These are phyloP conservation scores for Gallirallus australis DNA, from an alignment of 2,797 vertebrate species.

Conservation along the genomic window DNA sequence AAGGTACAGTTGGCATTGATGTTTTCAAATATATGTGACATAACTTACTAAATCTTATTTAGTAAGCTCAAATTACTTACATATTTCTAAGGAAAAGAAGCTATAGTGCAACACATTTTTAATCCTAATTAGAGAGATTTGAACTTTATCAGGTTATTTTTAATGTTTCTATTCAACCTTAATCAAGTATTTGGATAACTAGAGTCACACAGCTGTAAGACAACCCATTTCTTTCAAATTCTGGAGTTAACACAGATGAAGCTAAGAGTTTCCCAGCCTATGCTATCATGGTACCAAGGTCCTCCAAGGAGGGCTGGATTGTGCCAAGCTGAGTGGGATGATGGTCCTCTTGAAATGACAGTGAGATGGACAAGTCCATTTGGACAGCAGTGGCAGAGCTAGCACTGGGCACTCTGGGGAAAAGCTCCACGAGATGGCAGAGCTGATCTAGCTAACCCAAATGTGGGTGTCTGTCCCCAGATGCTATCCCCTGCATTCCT, in stretches of 20 bases:
- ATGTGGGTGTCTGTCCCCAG: fast-evolving
- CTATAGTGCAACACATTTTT: background rate
- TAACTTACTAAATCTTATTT: background rate
- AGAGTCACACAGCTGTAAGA: background rate
- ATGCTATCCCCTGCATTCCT: fast-evolving
- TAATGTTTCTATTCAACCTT: background rate
- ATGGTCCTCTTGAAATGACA: slow-evolving; percentile 12
- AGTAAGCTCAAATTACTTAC: background rate
- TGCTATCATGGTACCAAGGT: background rate
- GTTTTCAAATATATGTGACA: background rate
- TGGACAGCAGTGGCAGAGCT: background rate
- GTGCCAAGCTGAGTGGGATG: background rate
- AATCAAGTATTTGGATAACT: background rate
- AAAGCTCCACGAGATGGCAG: background rate
- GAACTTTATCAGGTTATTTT: background rate
- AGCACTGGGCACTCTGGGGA: background rate
- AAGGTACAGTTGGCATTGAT: background rate
- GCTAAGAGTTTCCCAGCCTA: background rate
- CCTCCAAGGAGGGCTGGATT: background rate
- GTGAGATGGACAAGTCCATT: background rate
- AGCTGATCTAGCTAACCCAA: background rate
- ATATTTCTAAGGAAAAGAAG: background rate
- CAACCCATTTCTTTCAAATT: background rate
- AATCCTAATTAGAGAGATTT: background rate
- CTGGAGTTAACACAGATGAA: background rate